Conservation (phyloP, 2,797 vertebrate genomes). For the Aulostomus chinensis region DNA sequence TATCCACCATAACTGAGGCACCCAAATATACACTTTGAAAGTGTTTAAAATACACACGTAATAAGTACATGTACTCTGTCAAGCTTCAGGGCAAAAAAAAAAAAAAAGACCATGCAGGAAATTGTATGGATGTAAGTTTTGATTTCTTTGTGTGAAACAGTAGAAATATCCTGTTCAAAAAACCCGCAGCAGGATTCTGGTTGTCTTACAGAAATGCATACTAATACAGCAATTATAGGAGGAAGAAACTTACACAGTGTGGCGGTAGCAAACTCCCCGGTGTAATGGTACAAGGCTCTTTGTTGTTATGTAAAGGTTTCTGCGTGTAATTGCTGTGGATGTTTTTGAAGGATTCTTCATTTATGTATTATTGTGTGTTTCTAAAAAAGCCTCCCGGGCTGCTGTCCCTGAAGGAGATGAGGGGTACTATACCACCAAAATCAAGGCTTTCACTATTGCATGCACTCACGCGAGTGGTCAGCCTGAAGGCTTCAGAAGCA, state of each 20-base stretch:
- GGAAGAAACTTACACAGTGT: conserved; percentile 69
- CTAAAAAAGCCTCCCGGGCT: conserved; percentile 45
- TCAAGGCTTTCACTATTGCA: conserved; percentile 48
- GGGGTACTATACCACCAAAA: conserved; percentile 50
- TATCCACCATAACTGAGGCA: conserved; percentile 24
- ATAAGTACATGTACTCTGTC: conserved; percentile 25
- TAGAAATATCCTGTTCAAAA: conserved; percentile 52
- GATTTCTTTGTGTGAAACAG: conserved; percentile 57
- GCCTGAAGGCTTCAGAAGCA: conserved; percentile 35
- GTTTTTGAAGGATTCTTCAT: conserved; percentile 77
- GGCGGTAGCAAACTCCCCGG: conserved; percentile 75
- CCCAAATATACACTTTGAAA: conserved; percentile 32
- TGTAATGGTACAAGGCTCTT: conserved; percentile 74
- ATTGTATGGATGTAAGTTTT: conserved; percentile 49
- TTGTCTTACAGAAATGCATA: conserved; percentile 74
- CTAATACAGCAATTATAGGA: conserved; percentile 79
- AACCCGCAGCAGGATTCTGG: conserved; percentile 50
- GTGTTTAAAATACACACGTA: conserved; percentile 15
- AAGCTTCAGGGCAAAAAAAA: conserved; percentile 34
- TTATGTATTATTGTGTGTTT: conserved; percentile 74
- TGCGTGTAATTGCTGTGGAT: conserved; percentile 75
- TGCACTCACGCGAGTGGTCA: conserved; percentile 56
- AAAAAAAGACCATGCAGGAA: conserved; percentile 43
- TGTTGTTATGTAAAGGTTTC: conserved; percentile 82
- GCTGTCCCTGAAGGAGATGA: conserved; percentile 46